Evolutionary conservation across 2,888 invertebrate genomes (phyloP).

Genomic region (Metopia argyrocephala): DNA sequence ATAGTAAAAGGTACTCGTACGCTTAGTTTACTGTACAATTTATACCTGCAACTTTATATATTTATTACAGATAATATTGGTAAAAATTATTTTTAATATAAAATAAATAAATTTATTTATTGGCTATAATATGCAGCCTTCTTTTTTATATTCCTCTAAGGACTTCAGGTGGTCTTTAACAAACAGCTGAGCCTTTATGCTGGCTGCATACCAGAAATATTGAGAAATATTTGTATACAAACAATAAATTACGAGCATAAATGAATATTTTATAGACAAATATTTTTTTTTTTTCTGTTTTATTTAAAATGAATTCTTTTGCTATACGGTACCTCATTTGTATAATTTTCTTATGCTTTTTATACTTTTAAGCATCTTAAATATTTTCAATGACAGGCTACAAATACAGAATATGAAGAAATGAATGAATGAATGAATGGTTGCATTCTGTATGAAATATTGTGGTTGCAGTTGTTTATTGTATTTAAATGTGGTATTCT

Average conservation of each 20-base stretch:
- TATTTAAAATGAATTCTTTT: neutral
- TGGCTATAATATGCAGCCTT: conserved; percentile 4
- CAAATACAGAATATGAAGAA: neutral
- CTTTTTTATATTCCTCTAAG: neutral
- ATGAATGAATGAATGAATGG: neutral
- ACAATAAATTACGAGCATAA: conserved; percentile 7
- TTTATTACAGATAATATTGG: conserved; percentile 6
- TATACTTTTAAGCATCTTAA: conserved; percentile 8
- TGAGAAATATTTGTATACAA: neutral
- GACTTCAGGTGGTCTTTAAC: neutral
- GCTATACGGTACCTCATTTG: neutral
- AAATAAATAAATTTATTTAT: conserved; percentile 10
- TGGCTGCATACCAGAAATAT: too few relatives aligned
- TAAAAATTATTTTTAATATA: conserved; percentile 39
- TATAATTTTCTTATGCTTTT: neutral
- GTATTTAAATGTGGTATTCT: conserved; percentile 18
- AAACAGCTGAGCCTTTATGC: conserved; percentile 31
- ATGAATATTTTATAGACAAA: neutral
- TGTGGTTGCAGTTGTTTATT: conserved; percentile 2
- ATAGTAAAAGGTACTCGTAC: too few relatives aligned
- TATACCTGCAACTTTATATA: too few relatives aligned
- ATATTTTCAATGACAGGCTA: neutral
- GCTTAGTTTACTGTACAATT: neutral
- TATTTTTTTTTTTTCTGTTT: too few relatives aligned
- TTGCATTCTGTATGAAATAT: neutral